phyloP scores from a whole-genome alignment of 2,888 invertebrate genomes.

The Sycophila texana region DNA sequence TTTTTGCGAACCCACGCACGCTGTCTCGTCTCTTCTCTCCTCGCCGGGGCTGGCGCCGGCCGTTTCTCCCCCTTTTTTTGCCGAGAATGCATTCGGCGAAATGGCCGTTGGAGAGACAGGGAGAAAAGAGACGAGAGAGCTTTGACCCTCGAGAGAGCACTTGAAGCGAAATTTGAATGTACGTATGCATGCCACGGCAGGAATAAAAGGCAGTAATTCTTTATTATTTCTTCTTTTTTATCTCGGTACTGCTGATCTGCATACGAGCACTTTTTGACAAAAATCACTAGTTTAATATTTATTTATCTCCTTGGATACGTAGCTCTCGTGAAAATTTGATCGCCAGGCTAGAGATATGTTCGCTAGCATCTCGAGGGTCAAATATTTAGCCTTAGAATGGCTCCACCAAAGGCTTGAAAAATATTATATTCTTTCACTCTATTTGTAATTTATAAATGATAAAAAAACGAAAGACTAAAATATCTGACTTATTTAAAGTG shows the following conservation, averaged over 20 bases:
- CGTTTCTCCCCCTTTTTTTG: constrained; percentile 24
- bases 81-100: constrained; percentile 19
- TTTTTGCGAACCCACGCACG: neutral
- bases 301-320: neutral
- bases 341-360: neutral
- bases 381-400: constrained; percentile 12
- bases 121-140: constrained; percentile 23
- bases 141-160: constrained; percentile 32
- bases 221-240: no score
- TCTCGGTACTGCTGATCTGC: no score
- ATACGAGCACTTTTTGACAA: no score
- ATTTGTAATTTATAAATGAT: neutral
- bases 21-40: neutral
- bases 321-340: neutral
- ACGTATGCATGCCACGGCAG: no score
- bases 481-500: constrained; percentile 17
- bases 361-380: constrained; percentile 21
- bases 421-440: neutral
- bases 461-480: constrained; percentile 2
- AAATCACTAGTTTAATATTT: no score
- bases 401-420: constrained; percentile 23
- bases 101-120: constrained; percentile 10
- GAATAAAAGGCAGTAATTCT: no score
- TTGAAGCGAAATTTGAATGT: constrained; percentile 13
- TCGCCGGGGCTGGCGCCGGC: constrained; percentile 6